These are phyloP conservation scores for Drosophila anomalata DNA, from an alignment of 2,888 invertebrate species.

Conservation along the genomic window DNA sequence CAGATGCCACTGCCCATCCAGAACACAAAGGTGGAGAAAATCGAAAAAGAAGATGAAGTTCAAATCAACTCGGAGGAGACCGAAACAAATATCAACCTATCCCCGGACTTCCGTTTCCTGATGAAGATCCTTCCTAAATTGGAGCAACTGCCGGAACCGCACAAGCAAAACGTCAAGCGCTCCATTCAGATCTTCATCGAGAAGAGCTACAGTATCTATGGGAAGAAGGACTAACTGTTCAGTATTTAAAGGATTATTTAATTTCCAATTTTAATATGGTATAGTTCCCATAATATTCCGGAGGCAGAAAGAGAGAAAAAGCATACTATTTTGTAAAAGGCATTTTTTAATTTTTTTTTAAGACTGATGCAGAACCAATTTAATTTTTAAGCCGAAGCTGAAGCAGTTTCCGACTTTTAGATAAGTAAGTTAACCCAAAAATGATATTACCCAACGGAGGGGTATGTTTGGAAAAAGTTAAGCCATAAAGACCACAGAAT, in stretches of 20 bases:
- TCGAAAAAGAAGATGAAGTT: slow-evolving; percentile 6
- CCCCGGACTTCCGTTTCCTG: slow-evolving; percentile 81
- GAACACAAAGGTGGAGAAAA: slow-evolving; percentile 9
- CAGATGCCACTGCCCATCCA: slow-evolving; percentile 12
- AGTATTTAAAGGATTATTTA: slow-evolving; percentile 7
- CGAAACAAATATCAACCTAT: slow-evolving; percentile 80
- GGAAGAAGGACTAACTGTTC: slow-evolving; percentile 54
- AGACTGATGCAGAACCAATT: slow-evolving; percentile 64
- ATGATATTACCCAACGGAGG: slow-evolving; percentile 23
- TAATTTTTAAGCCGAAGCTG: slow-evolving; percentile 32
- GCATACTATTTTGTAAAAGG: slow-evolving; percentile 12
- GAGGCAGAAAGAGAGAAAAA: background rate
- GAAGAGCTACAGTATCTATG: slow-evolving; percentile 72
- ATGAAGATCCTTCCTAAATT: slow-evolving; percentile 82
- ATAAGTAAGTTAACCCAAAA: slow-evolving; percentile 11
- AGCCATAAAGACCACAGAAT: slow-evolving; percentile 22
- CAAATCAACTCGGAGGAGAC: slow-evolving; percentile 32
- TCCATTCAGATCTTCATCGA: slow-evolving; percentile 81
- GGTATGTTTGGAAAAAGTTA: slow-evolving; percentile 17
- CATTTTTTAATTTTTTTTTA: slow-evolving; percentile 60
- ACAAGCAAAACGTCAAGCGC: slow-evolving; percentile 81
- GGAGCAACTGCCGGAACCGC: slow-evolving; percentile 81
- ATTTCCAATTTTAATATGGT: slow-evolving; percentile 16
- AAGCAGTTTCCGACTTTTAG: slow-evolving; percentile 15
- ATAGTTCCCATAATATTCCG: slow-evolving; percentile 11